phyloP scores from a whole-genome alignment of 2,888 invertebrate species.

The Zhuqinia jingwanae region DNA sequence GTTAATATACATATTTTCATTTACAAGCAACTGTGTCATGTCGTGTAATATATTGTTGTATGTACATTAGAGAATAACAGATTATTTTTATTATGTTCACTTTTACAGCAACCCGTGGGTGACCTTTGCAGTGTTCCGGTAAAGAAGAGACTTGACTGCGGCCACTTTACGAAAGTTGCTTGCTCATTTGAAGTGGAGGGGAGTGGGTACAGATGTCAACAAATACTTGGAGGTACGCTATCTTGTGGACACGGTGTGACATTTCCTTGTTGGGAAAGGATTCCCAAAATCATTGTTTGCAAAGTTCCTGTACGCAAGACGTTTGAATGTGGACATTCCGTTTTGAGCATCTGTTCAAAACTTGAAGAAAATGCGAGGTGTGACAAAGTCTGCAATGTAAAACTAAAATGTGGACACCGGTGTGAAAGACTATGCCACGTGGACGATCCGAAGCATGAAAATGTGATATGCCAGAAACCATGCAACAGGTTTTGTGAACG shows the following conservation, averaged over 20 bases:
- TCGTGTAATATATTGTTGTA: too few species aligned
- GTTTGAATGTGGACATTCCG: constrained; percentile 20
- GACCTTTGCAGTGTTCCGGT: neutral
- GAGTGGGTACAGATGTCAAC: neutral
- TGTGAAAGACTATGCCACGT: neutral
- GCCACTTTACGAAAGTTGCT: neutral
- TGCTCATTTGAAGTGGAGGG: neutral
- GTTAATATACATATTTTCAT: neutral
- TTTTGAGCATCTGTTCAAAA: neutral
- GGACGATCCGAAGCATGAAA: constrained; percentile 37
- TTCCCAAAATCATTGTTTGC: neutral
- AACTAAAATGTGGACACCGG: constrained; percentile 3
- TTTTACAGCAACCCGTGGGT: neutral
- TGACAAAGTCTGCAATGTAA: neutral
- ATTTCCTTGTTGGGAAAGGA: constrained; percentile 9
- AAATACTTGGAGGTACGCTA: neutral
- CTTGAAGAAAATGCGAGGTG: neutral
- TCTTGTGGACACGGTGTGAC: neutral
- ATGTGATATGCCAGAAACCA: neutral
- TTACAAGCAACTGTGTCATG: neutral
- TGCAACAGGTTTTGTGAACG: neutral
- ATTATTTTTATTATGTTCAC: too few species aligned
- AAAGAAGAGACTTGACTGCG: neutral
- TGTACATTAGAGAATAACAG: too few species aligned
- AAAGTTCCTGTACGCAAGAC: neutral